A percentile compares a stretch with the other conserved stretches of the same genome.
These are phyloP conservation scores for Sinodicranocentrus sp. DNA, from an alignment of 2,888 invertebrate species.

Conservation along the genomic window DNA sequence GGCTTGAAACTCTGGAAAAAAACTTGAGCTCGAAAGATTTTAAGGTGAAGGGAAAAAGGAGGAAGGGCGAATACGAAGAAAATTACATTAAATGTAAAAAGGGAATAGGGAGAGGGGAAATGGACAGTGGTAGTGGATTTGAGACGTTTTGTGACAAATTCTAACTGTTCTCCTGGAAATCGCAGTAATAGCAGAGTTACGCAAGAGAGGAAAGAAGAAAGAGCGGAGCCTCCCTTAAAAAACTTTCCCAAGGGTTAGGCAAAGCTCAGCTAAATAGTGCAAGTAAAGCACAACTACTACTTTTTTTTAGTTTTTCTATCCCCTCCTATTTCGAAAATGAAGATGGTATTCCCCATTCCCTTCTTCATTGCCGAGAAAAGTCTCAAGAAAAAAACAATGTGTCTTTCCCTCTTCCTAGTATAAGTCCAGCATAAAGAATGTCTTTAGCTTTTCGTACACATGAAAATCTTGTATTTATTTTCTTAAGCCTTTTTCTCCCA, in stretches of 20 bases:
- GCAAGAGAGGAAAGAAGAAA: neutral
- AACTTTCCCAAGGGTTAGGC: slow-evolving; percentile 35
- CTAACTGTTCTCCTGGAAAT: slow-evolving; percentile 18
- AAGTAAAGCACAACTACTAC: slow-evolving; percentile 1
- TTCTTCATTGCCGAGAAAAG: slow-evolving; percentile 14
- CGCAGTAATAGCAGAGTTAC: slow-evolving; percentile 3
- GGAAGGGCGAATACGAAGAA: slow-evolving; percentile 1
- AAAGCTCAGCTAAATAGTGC: slow-evolving; percentile 1
- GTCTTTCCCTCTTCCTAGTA: neutral
- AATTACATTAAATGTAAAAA: slow-evolving; percentile 42
- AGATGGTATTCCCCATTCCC: slow-evolving; percentile 6
- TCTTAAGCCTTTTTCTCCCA: slow-evolving; percentile 20
- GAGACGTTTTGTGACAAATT: slow-evolving; percentile 42
- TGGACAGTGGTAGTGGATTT: slow-evolving; percentile 33
- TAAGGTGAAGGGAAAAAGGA: slow-evolving; percentile 23
- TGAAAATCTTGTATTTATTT: slow-evolving; percentile 49
- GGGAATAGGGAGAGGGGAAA: slow-evolving; percentile 30
- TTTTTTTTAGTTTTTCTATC: neutral
- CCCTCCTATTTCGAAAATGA: neutral
- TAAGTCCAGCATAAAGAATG: slow-evolving; percentile 8
- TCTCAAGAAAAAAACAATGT: slow-evolving; percentile 23
- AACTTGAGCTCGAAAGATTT: slow-evolving; percentile 21
- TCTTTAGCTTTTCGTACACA: slow-evolving; percentile 28
- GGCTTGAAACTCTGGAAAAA: too few species aligned
- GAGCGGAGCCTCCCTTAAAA: neutral